Conservation (phyloP, 2,797 vertebrate genomes). For the Schizopygopsis malacanthus region DNA sequence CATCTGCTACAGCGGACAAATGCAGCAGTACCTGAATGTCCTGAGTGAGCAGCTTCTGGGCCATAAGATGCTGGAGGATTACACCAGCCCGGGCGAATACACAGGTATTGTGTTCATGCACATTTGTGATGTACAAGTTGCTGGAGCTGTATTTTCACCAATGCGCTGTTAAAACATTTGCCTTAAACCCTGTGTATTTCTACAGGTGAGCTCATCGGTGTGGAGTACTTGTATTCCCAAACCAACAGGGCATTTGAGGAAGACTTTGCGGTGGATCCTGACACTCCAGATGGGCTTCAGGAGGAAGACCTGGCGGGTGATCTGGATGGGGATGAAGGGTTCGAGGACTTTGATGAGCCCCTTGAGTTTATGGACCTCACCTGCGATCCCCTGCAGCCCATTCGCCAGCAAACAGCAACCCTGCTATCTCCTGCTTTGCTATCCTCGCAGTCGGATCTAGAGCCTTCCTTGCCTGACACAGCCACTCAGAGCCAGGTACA, state of each 20-base stretch:
- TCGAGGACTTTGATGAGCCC: neutral
- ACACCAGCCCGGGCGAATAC: conserved; percentile 26
- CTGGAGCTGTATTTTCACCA: neutral
- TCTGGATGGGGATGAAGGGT: neutral
- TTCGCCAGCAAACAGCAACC: no score
- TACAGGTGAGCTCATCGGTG: neutral
- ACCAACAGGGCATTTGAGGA: neutral
- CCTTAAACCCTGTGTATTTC: neutral
- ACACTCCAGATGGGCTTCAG: no score
- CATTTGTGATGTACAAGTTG: neutral
- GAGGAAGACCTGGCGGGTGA: neutral
- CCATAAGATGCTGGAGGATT: neutral
- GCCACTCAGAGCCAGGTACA: no score
- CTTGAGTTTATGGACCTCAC: neutral
- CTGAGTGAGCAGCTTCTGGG: neutral
- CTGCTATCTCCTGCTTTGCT: no score
- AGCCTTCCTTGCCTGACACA: neutral
- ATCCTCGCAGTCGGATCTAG: no score
- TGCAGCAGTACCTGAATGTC: neutral
- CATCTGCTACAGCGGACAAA: neutral
- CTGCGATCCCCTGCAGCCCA: neutral
- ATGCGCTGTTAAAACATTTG: neutral
- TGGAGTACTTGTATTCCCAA: conserved; percentile 20
- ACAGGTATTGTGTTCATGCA: no score
- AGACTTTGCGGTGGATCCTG: neutral